Base-by-base conservation (phyloP, 2,888 invertebrate species). In the Ephialtes manifestator region DNA sequence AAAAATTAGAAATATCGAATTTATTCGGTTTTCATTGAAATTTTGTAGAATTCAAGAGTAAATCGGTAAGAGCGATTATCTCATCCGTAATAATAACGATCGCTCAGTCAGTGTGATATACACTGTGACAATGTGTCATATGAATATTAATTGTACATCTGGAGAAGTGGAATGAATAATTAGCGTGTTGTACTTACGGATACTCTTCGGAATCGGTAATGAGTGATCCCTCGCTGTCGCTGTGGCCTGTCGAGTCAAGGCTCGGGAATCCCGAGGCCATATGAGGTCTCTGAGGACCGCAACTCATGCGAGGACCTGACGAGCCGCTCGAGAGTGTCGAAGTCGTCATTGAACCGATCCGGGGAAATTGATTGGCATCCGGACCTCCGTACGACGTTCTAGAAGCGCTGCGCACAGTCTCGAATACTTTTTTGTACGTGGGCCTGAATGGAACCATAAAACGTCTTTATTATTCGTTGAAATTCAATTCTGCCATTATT, bases 361-460 rank as follows among this genome's bases (percentile, higher is more conserved):
- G 90, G 35, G 94, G 93, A 71, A 93, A 93, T 74, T 92, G 93
- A 86, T 92, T 93, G n/a, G 88, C 86, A 39, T 93, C 94, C 35
- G 87, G 88, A 10, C 88, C 84, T 18, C 88, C 87, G 70, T 94
- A 94, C 35, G 95, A 94, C 74, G 93, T 94, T 89, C 96, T 96
- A 43, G 97, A 96, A 80, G 97, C 97, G 92, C 97, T 97, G 87
- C 97, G 96, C 88, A 98, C 98, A 1, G 98, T 99, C 92, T 98
- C 98, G 94, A 98, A 98, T 82, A 98, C 97, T 94, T 97, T 97
- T 93, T 97, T 97, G 94, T 97, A 98, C 90, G 97, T 96, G 81
- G 97, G 96, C 90, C 97, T 97, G 94, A 10, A 58, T 28, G 70
- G 77, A 72, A 28, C 74, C 28, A 46, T 8, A 84, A 68, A 4